phyloP scores from a whole-genome alignment of 2,888 invertebrate genomes.

The Malacosoma neustria region DNA sequence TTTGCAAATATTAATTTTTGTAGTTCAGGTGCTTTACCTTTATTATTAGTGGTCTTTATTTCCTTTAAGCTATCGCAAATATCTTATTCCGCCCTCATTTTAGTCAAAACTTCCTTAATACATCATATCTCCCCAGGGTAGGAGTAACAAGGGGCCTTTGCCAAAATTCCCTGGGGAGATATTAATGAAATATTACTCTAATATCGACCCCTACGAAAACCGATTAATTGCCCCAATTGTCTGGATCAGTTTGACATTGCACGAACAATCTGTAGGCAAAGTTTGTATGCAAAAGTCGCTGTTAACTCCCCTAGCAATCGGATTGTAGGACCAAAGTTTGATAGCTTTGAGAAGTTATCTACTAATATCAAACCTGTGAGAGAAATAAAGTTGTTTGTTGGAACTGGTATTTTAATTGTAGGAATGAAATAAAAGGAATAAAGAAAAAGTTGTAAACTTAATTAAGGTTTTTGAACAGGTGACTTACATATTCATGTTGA shows the following conservation, averaged over 20 bases:
- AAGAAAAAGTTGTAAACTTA: too few species aligned
- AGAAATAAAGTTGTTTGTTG: slow-evolving; percentile 7
- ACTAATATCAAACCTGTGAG: neutral
- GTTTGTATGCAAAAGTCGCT: slow-evolving; percentile 63
- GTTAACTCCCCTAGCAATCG: slow-evolving; percentile 46
- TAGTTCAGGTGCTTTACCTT: too few species aligned
- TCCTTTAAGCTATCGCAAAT: too few species aligned
- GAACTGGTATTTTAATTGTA: too few species aligned
- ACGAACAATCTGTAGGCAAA: slow-evolving; percentile 56
- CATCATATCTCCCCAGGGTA: neutral
- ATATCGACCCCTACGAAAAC: slow-evolving; percentile 40
- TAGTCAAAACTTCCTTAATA: neutral
- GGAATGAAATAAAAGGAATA: too few species aligned
- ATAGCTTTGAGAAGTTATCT: slow-evolving; percentile 47
- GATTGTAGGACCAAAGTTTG: slow-evolving; percentile 58
- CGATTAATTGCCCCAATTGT: slow-evolving; percentile 64
- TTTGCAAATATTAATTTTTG: too few species aligned
- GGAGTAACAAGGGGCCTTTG: neutral
- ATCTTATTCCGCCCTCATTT: too few species aligned
- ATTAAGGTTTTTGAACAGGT: too few species aligned
- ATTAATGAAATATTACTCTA: slow-evolving; percentile 13
- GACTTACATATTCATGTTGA: too few species aligned
- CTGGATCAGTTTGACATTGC: slow-evolving; percentile 55
- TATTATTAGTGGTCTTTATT: too few species aligned
- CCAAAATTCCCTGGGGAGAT: neutral